These are phyloP conservation scores for Callosobruchus maculatus DNA, from an alignment of 2,888 invertebrate genomes.

Conservation along the genomic window DNA sequence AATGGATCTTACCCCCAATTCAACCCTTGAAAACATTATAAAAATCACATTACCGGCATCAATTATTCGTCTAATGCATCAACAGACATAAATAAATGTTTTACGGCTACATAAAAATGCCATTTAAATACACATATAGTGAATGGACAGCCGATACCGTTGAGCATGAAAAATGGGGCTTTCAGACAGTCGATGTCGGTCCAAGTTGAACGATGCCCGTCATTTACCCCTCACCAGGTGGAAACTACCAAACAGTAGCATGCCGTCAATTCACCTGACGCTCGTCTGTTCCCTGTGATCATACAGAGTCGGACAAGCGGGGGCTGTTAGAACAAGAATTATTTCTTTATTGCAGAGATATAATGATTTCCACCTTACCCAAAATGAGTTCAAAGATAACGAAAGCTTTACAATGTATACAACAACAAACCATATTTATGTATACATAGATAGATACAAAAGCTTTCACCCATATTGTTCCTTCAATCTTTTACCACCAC, in stretches of 20 bases:
- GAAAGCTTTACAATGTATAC: too few species aligned
- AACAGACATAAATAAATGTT: background rate
- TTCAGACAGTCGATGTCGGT: slow-evolving; percentile 6
- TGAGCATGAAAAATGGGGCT: background rate
- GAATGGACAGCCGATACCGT: background rate
- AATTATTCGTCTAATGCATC: background rate
- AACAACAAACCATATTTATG: too few species aligned
- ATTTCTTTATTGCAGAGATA: too few species aligned
- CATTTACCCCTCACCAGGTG: slow-evolving; percentile 34
- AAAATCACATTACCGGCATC: background rate
- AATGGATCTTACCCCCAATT: too few species aligned
- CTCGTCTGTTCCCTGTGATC: slow-evolving; percentile 11
- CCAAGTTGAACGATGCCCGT: slow-evolving; percentile 25
- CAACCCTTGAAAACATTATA: background rate
- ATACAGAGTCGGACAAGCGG: background rate
- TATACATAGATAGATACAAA: too few species aligned
- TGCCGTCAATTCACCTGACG: slow-evolving; percentile 3
- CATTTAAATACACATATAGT: background rate
- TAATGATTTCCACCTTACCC: too few species aligned
- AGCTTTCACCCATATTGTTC: too few species aligned
- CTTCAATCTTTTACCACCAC: too few species aligned
- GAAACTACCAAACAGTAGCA: slow-evolving; percentile 13
- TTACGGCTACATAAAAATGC: background rate
- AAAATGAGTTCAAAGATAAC: too few species aligned
- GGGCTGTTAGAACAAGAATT: background rate